A percentile compares a stretch with the other conserved stretches of the same genome.
Evolutionary conservation across 2,888 invertebrate genomes (phyloP).

Genomic region (Polia nebulosa): DNA sequence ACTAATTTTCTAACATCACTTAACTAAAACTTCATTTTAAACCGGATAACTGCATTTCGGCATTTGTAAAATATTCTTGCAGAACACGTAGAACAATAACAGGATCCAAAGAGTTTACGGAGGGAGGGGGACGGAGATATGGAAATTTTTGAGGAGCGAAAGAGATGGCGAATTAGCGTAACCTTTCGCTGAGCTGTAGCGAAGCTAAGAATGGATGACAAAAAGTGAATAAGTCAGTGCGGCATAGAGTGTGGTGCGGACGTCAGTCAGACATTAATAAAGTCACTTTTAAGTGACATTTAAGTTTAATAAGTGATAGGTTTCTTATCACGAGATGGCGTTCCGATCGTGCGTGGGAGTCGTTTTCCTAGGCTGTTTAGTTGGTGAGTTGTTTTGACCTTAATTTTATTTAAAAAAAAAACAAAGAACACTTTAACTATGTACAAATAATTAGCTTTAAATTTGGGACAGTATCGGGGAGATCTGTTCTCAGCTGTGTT

Average conservation of each 20-base stretch:
- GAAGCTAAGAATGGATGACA: conserved; percentile 86
- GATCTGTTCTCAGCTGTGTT: background rate
- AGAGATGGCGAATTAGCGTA: conserved; percentile 77
- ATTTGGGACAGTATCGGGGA: background rate
- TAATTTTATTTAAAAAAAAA: background rate
- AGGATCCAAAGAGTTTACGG: conserved; percentile 79
- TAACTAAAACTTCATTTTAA: conserved; percentile 37
- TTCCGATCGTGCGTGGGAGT: conserved; percentile 80
- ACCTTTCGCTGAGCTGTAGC: conserved; percentile 86
- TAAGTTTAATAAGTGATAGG: conserved; percentile 77
- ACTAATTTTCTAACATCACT: conserved; percentile 28
- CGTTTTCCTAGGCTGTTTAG: conserved; percentile 81
- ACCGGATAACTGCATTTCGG: conserved; percentile 68
- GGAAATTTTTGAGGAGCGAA: conserved; percentile 66
- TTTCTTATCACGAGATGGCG: conserved; percentile 85
- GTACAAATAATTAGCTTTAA: background rate
- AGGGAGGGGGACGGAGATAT: conserved; percentile 74
- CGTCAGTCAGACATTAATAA: conserved; percentile 78
- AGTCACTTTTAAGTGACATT: conserved; percentile 83
- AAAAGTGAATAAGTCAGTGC: conserved; percentile 88
- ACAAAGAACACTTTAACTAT: background rate
- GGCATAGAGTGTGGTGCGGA: conserved; percentile 84
- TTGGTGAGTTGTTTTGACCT: conserved; percentile 78
- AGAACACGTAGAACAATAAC: conserved; percentile 87
- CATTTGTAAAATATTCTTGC: conserved; percentile 82